Evolutionary conservation across 2,888 invertebrate species (phyloP), one percentile per base, ranked within the genome.

Genomic region (Microctonus hyperodae): DNA sequence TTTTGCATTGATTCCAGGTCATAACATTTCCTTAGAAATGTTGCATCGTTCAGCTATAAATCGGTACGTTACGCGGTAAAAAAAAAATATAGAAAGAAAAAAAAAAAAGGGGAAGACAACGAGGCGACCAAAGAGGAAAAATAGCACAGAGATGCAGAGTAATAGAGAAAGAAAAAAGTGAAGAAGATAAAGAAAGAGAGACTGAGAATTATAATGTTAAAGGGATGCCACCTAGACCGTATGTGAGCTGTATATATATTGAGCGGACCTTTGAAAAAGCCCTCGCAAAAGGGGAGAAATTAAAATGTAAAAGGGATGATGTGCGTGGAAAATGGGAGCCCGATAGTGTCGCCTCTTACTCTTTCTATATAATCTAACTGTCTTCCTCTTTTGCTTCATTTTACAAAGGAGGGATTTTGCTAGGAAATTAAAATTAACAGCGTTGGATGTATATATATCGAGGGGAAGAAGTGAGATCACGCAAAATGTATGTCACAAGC

Each of bases 301-400:
- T 82, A 82, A 82, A 82, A 82, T 82, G 81, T 82, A 82, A 82
- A 82, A 82, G 82, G 81, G 81, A 81, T 81, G 81, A 82, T 81
- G 80, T 78, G 79, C 79, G 78, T 79, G 80, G 78, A 81, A 81
- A 81, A 80, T 71, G 79, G 74, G 75, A 76, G 76, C 72, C 75
- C 71, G 58, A 65, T 64, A 57, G 60, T 67, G 13, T 13, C 44
- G 56, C 23, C 20, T 65, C 25, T 57, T 56, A 55, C 66, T 55
- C 56, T 56, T 59, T 40, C n/a, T 28, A 28, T 31, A 44, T 55
- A 64, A 67, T 64, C 50, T 66, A 56, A 69, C 35, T 71, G 33
- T 62, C 58, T 57, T 63, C 62, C 70, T 70, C 69, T 50, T 61
- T 63, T 66, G 35, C 64, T 73, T 71, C 73, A 69, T 67, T 69